Conservation (phyloP, 2,888 invertebrate genomes). For the Cacoxenus indagator region DNA sequence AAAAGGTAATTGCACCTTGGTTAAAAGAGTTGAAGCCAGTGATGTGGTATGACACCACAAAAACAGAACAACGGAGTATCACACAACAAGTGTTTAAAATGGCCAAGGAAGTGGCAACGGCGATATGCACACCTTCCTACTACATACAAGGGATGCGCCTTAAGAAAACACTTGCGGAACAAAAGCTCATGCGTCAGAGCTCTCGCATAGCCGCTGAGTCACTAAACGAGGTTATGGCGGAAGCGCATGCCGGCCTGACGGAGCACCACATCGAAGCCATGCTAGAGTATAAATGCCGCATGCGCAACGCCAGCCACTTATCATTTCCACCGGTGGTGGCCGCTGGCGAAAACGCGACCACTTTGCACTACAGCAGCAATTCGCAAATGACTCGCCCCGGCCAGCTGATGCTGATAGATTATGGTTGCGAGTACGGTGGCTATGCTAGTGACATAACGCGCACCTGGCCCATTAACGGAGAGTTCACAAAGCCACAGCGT, state of each 20-base stretch:
- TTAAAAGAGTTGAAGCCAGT: constrained; percentile 28
- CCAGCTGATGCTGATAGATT: constrained; percentile 38
- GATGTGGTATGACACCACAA: constrained; percentile 33
- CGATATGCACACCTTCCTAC: background rate
- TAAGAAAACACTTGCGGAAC: background rate
- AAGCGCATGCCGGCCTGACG: constrained; percentile 11
- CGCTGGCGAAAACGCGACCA: constrained; percentile 6
- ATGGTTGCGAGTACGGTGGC: constrained; percentile 41
- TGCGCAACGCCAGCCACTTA: constrained; percentile 23
- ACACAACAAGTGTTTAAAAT: background rate
- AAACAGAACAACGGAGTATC: background rate
- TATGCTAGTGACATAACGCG: constrained; percentile 42
- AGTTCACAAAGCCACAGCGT: constrained; percentile 41
- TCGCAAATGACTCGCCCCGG: background rate
- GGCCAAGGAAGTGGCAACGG: background rate
- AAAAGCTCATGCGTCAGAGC: background rate
- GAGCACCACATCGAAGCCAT: constrained; percentile 16
- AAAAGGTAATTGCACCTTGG: constrained; percentile 10
- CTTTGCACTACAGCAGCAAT: background rate
- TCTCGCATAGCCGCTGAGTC: background rate
- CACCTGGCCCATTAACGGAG: constrained; percentile 40
- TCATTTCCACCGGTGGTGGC: constrained; percentile 27
- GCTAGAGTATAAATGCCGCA: constrained; percentile 34
- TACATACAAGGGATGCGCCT: constrained; percentile 9
- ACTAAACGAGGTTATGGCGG: constrained; percentile 28